Base-by-base conservation (phyloP, 2,113 vertebrate species). In the Shinisaurus crocodilurus region DNA sequence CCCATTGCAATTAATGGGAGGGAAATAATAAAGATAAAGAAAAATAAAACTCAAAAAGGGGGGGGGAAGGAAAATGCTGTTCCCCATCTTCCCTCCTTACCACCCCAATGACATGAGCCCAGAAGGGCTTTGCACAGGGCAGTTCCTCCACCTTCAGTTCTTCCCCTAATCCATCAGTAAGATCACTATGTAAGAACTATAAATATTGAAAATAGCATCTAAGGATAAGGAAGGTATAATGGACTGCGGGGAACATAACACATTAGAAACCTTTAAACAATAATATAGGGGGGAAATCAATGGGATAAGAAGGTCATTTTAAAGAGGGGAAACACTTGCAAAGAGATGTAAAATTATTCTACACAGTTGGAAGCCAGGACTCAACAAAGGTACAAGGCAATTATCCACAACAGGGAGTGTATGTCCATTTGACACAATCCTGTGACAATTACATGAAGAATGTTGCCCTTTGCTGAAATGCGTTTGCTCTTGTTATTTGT, bases 381-480 rank as follows among this genome's bases (percentile, higher is more conserved):
- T 0, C 0, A 69, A 89, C 89, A 93, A 94, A 94, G 37, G 50
- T 27, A 43, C 2, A 34, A 87, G 48, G 87, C 87, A 69, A 43
- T 84, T 89, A 90, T 74, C 50, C 54, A 82, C 93, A 91, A 94
- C 94, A 94, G 87, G 89, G 95, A 91, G 85, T 91, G 69, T 92
- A 90, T 90, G 85, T 92, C 82, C 81, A 83, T 92, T 79, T 88
- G 93, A 94, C 94, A 97, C 93, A 95, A 37, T 67, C 75, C 70
- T 84, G 43, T 87, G 72, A 90, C 90, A 89, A 88, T 93, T 93
- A 48, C 32, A 6, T 89, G 92, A 94, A 69, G 65, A 91, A 87
- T 6, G 45, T 37, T 93, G 92, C 54, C 95, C 90, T 95, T 95
- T 93, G 67, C 87, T 93, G 85, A 93, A 94, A 95, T 91, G 85